These are phyloP conservation scores for Charanyca ferruginea DNA, from an alignment of 2,888 invertebrate genomes.

Conservation along the genomic window DNA sequence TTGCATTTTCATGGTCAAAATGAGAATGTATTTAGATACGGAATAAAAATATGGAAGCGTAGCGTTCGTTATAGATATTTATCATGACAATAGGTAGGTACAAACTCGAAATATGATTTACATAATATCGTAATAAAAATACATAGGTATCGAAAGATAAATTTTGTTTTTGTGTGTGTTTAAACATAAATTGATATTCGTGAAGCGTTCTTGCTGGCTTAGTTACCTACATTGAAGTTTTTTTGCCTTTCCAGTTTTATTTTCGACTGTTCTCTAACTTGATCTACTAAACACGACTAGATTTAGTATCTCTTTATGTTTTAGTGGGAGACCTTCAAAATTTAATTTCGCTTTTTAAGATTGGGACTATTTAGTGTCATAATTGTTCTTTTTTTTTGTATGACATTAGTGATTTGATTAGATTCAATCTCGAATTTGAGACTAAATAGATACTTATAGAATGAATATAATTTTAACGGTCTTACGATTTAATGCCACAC, in stretches of 20 bases:
- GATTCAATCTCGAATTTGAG: conserved; percentile 1
- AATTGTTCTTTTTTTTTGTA: conserved; percentile 20
- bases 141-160: conserved; percentile 31
- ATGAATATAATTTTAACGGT: conserved; percentile 12
- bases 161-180: conserved; percentile 25
- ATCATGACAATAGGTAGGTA: conserved; percentile 36
- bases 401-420: conserved; percentile 1
- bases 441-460: conserved; percentile 19
- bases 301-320: conserved; percentile 24
- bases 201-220: conserved; percentile 15
- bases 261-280: conserved; percentile 14
- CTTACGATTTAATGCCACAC: conserved; percentile 26
- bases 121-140: conserved; percentile 54
- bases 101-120: conserved; percentile 44
- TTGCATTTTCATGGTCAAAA: conserved; percentile 52
- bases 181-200: conserved; percentile 22
- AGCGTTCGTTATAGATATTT: conserved; percentile 18
- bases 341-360: conserved; percentile 4
- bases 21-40: conserved; percentile 33
- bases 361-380: neutral
- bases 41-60: conserved; percentile 20
- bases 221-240: conserved; percentile 26
- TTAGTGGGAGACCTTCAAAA: conserved; percentile 20
- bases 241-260: conserved; percentile 28
- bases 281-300: conserved; percentile 10